A percentile compares a stretch with the other conserved stretches of the same genome.
Evolutionary conservation across 2,797 vertebrate species (phyloP).

Genomic region (Sebastiscus tertius): DNA sequence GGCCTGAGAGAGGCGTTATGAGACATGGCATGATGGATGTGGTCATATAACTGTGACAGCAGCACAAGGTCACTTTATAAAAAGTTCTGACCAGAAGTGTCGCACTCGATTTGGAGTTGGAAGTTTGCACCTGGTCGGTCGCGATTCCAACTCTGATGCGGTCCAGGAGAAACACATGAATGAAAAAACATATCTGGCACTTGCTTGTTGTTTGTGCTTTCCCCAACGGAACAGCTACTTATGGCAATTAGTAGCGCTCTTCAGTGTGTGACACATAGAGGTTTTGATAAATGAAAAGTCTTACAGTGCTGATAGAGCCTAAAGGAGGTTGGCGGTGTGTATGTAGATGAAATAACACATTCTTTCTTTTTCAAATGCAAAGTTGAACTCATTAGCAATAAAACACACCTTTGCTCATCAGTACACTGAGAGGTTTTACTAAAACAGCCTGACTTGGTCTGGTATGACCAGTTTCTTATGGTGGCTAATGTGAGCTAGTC

Average conservation of each 20-base stretch:
- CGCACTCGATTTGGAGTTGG: not conserved
- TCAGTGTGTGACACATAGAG: not conserved
- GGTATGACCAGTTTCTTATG: not conserved
- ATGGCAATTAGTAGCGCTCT: not conserved
- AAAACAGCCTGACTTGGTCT: not conserved
- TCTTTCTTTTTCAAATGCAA: not conserved
- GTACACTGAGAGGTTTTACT: not conserved
- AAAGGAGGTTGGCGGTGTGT: not conserved
- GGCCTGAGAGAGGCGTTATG: constrained; percentile 5
- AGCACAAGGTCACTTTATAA: constrained; percentile 51
- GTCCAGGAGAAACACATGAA: not conserved
- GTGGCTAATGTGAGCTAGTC: not conserved
- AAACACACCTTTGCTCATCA: not conserved
- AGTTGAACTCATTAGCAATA: not conserved
- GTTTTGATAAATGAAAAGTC: not conserved
- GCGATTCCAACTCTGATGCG: not conserved
- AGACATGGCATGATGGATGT: constrained; percentile 34
- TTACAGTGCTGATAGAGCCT: not conserved
- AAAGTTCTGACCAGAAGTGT: constrained; percentile 27
- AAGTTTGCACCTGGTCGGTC: not conserved
- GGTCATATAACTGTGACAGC: constrained; percentile 22
- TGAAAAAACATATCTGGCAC: not conserved
- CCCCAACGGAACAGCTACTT: not conserved
- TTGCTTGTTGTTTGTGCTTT: not conserved
- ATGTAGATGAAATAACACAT: not conserved